Percentiles rank a stretch among this genome's conserved stretches.
phyloP scores from a whole-genome alignment of 2,888 invertebrate species.

The Campoletis raptor region DNA sequence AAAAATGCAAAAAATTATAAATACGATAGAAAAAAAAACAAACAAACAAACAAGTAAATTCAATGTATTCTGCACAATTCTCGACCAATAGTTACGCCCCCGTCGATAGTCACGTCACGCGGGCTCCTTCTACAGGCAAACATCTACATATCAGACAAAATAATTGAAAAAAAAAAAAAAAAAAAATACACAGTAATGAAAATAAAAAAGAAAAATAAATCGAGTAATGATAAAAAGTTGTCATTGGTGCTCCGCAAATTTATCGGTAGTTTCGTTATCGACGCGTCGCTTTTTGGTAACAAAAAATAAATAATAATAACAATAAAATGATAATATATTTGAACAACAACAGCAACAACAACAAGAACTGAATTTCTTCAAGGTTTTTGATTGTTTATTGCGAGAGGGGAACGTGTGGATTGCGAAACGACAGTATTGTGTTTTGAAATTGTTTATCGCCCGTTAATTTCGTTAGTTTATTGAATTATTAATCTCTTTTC shows the following conservation, averaged over 20 bases:
- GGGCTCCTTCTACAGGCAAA: slow-evolving; percentile 61
- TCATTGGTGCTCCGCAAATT: slow-evolving; percentile 51
- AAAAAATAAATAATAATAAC: too few species aligned
- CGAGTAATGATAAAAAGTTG: background rate
- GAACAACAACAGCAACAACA: slow-evolving; percentile 21
- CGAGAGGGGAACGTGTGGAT: slow-evolving; percentile 43
- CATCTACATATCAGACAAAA: slow-evolving; percentile 70
- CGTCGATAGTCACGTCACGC: slow-evolving; percentile 20
- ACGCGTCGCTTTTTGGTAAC: slow-evolving; percentile 16
- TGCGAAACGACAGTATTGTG: slow-evolving; percentile 67
- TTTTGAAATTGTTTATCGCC: slow-evolving; percentile 54
- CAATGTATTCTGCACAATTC: slow-evolving; percentile 60
- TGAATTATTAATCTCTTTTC: slow-evolving; percentile 21
- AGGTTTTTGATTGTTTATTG: slow-evolving; percentile 39
- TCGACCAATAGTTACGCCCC: slow-evolving; percentile 67
- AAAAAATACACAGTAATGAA: slow-evolving; percentile 13
- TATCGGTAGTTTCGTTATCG: slow-evolving; percentile 53
- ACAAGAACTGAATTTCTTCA: slow-evolving; percentile 19
- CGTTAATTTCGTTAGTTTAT: slow-evolving; percentile 51
- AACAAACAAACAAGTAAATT: slow-evolving; percentile 28
- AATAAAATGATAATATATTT: background rate
- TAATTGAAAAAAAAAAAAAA: slow-evolving; percentile 30
- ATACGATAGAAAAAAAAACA: background rate
- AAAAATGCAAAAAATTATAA: background rate
- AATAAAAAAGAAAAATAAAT: background rate